Base-by-base conservation (phyloP, 2,113 vertebrate genomes). In the Steatornis caripensis region DNA sequence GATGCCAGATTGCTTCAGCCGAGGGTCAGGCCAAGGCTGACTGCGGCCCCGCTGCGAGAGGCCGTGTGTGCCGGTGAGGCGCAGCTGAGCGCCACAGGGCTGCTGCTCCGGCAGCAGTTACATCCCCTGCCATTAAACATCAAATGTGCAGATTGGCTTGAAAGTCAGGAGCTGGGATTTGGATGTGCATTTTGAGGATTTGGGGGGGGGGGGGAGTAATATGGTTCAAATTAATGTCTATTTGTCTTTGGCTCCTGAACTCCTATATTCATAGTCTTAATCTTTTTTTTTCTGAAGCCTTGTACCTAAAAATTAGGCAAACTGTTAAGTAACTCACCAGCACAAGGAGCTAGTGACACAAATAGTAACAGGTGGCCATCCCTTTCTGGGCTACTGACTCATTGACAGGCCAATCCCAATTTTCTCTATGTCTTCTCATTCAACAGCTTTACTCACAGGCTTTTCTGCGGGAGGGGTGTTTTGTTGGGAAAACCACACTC, bases 11-110 rank as follows among this genome's bases (percentile, higher is more conserved):
- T 32, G 22, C 1, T 2, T 24, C 57, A 51, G 64, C 37, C 16
- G 24, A n/a, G 34, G 37, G 37, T 23, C 49, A 39, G 51, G 41
- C 18, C 68, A 37, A 17, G 53, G 32, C 53, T 37, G 39, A 3
- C 16, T 9, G 20, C 1, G 3, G 24, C n/a, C 11, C 14, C 1
- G 0, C 76, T 36, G 29, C 15, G 24, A 72, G 72, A 26, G 46
- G 89, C 37, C 3, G 10, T 5, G 4, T 8, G 22, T 49, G 54
- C 39, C 32, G 61, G 7, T 1, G 65, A 43, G 10, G 3, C 43
- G 21, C 23, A 17, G 36, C 41, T 22, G 46, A 17, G 64, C 60
- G 21, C 12, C 11, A 1, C 37, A 5, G 65, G 48, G 77, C 58
- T 78, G 70, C 70, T 49, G 57, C 70, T 61, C 11, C n/a, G n/a